Evolutionary conservation across 2,888 invertebrate genomes (phyloP), one percentile per base, ranked within the genome.

Genomic region (Melinaea marsaeus): DNA sequence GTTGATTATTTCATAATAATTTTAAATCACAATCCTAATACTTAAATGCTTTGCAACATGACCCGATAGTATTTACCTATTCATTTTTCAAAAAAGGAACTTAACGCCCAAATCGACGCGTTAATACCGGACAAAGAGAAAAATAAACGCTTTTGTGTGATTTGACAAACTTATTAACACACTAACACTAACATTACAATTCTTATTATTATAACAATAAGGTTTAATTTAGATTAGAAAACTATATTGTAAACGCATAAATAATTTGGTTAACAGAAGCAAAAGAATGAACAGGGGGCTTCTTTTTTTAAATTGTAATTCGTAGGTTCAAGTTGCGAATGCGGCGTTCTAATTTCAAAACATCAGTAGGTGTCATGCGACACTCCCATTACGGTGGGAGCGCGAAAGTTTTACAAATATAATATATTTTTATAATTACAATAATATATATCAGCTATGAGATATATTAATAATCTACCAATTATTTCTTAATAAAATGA

Each of bases 301-400:
- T 80, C 81, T 82, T 88, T 89, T 71, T 86, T 88, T 85, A 84
- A 87, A 83, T 83, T 85, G 85, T 90, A 90, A 90, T 90, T 90
- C 84, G 88, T 90, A 89, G 90, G 86, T 90, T 90, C 90, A 71
- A 84, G 83, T 90, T 90, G 87, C 90, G 84, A 89, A 84, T 86
- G 86, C 85, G 86, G 87, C 86, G 82, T 88, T 89, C 88, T 85
- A 86, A 89, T 90, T 90, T 90, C 90, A 90, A 90, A 90, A 90
- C 90, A 86, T 84, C 84, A 87, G 84, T 85, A 88, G 87, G 89
- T 89, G 90, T 90, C 89, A 90, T 85, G 83, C 83, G 88, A 90
- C 86, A 88, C 89, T 88, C 89, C 88, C 85, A 84, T 74, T 67
- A 65, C 61, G 65, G 76, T 77, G 67, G 81, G 48, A 64, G 11